phyloP scores from a whole-genome alignment of 2,888 invertebrate genomes.

The Parascotia fuliginaria region DNA sequence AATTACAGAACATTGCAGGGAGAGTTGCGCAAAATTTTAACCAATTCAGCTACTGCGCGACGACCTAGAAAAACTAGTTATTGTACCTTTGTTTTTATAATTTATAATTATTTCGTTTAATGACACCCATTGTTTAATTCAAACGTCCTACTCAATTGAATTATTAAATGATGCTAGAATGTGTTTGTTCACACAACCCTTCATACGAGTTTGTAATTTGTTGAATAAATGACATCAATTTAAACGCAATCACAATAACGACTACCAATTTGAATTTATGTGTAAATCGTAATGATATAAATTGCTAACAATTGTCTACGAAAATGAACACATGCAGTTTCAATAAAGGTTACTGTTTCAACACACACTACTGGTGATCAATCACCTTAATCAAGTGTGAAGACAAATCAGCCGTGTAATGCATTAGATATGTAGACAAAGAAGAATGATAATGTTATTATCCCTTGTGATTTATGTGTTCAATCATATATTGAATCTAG shows the following conservation, averaged over 20 bases:
- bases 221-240: constrained; percentile 65
- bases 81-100: constrained; percentile 43
- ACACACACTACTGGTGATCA: constrained; percentile 58
- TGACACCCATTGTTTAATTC: constrained; percentile 15
- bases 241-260: constrained; percentile 71
- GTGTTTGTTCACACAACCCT: constrained; percentile 26
- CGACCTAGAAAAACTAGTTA: constrained; percentile 64
- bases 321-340: constrained; percentile 44
- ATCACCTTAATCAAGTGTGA: constrained; percentile 38
- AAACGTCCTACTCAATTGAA: background rate
- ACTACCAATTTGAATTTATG: constrained; percentile 61
- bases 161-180: too few relatives aligned
- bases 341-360: constrained; percentile 60
- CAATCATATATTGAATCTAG: too few relatives aligned
- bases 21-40: constrained; percentile 63
- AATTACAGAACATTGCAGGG: constrained; percentile 66
- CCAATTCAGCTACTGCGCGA: constrained; percentile 48
- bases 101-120: constrained; percentile 12
- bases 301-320: constrained; percentile 66
- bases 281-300: constrained; percentile 68
- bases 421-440: constrained; percentile 18
- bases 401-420: constrained; percentile 14
- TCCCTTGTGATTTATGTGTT: background rate
- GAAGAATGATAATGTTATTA: background rate
- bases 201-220: constrained; percentile 45